Percentiles rank a stretch among this genome's conserved stretches.
Conservation (phyloP, 2,113 vertebrate species). For the Trinectes maculatus region DNA sequence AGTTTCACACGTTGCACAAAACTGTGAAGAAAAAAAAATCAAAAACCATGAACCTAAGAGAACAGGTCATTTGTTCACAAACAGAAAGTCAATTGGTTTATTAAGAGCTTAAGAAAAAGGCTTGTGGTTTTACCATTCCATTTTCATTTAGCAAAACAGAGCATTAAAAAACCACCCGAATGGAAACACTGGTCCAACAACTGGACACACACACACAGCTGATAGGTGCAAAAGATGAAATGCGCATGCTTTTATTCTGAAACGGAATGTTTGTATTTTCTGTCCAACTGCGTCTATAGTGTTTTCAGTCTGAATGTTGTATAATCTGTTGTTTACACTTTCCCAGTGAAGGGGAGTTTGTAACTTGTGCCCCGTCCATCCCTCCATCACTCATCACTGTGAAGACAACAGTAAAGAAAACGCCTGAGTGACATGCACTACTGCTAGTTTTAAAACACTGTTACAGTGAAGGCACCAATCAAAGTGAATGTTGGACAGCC, state of each 20-base stretch:
- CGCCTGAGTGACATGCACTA: conserved; percentile 1
- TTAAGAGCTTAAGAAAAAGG: conserved; percentile 47
- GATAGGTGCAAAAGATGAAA: no score
- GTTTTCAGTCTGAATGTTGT: no score
- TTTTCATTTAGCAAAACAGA: no score
- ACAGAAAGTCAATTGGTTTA: conserved; percentile 52
- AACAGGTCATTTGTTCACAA: background rate
- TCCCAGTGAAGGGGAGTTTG: background rate
- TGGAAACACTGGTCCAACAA: background rate
- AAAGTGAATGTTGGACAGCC: conserved; percentile 25
- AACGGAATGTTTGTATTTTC: no score
- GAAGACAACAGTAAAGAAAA: conserved; percentile 7
- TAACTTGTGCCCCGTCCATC: background rate
- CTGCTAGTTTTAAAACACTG: no score
- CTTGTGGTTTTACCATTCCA: no score
- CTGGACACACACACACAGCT: no score
- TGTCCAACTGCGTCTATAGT: no score
- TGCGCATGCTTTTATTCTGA: no score
- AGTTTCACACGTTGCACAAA: no score
- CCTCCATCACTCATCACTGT: conserved; percentile 22
- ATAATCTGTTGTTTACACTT: background rate
- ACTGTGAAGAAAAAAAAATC: no score
- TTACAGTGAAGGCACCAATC: conserved; percentile 58
- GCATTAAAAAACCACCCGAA: no score
- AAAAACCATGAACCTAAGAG: background rate